Evolutionary conservation across 2,113 vertebrate genomes (phyloP), one percentile per base, ranked within the genome.

Genomic region (Protomyctophum bolini): DNA sequence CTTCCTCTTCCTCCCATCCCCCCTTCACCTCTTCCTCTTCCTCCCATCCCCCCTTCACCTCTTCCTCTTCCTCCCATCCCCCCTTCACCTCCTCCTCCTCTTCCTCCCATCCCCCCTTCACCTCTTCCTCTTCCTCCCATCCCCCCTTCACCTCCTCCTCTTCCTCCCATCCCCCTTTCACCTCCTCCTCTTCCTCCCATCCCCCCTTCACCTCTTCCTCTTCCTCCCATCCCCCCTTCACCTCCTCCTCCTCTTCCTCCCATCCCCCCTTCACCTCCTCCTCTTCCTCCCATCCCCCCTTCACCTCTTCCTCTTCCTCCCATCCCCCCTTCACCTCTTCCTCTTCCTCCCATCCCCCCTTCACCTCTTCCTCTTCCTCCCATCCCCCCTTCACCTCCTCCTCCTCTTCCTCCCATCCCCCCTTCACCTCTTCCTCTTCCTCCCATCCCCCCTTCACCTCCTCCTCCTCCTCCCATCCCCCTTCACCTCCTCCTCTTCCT

Each of bases 171-270:
- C 70, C 70, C 77, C 75, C 82, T 73, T 69, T 50, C 52, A 3
- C 67, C 68, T 81, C 76, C 72, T 65, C 61, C 58, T 47, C 41
- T n/a, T 72, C 67, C 76, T 70, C 76, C 45, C 33, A 58, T 83
- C 74, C 68, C 59, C 61, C 61, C 10, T 10, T 0, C 4, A 1
- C 6, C 1, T n/a, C 10, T 5, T 15, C 55, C 11, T 15, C n/a
- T 15, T 8, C 11, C 11, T 15, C 55, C 54, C 21, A 54, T 10
- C 52, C 21, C 21, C 21, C 21, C 21, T 21, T 21, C 21, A 21
- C n/a, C n/a, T n/a, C 21, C 21, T 41, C 33, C 33, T 6, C 33
- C 33, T 6, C 33, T 41, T 41, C 5, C 33, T 4, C 5, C 33
- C 33, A n/a, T n/a, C 52, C 33, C 3, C 10, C 14, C 6, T 4